phyloP scores from a whole-genome alignment of 2,888 invertebrate genomes.

The Pomacea canaliculata region DNA sequence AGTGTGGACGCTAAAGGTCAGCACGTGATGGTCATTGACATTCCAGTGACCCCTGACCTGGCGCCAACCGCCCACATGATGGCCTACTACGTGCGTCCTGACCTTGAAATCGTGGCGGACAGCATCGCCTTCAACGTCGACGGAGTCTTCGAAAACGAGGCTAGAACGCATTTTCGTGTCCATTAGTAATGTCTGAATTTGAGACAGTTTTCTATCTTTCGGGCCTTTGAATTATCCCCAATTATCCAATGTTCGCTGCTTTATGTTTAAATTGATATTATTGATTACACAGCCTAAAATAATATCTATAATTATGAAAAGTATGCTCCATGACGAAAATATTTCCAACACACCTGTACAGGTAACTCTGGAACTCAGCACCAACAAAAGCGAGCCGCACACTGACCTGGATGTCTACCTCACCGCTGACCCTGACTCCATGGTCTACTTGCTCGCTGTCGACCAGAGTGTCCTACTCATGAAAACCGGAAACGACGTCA shows the following conservation, averaged over 20 bases:
- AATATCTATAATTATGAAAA: no score
- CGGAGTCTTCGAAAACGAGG: slow-evolving; percentile 76
- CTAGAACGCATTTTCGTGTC: slow-evolving; percentile 47
- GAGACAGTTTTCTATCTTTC: no score
- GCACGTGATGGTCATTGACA: slow-evolving; percentile 14
- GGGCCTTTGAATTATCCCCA: no score
- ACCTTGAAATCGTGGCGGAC: slow-evolving; percentile 75
- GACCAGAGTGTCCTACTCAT: slow-evolving; percentile 85
- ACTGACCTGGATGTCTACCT: slow-evolving; percentile 81
- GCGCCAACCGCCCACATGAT: slow-evolving; percentile 63
- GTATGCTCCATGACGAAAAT: no score
- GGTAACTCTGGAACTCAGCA: slow-evolving; percentile 74
- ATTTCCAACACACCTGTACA: slow-evolving; percentile 13
- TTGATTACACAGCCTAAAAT: no score
- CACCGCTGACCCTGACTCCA: slow-evolving; percentile 86
- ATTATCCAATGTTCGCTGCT: no score
- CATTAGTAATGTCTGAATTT: no score
- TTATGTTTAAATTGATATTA: no score
- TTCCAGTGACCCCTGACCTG: slow-evolving; percentile 37
- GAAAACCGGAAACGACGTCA: slow-evolving; percentile 80
- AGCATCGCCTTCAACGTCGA: slow-evolving; percentile 74
- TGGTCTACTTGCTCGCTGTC: slow-evolving; percentile 87
- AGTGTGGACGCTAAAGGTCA: slow-evolving; percentile 13
- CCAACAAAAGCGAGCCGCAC: slow-evolving; percentile 79
- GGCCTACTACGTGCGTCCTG: slow-evolving; percentile 73